A percentile compares a stretch with the other conserved stretches of the same genome.
Evolutionary conservation across 2,113 vertebrate species (phyloP).

Genomic region (Sturnira hondurensis): DNA sequence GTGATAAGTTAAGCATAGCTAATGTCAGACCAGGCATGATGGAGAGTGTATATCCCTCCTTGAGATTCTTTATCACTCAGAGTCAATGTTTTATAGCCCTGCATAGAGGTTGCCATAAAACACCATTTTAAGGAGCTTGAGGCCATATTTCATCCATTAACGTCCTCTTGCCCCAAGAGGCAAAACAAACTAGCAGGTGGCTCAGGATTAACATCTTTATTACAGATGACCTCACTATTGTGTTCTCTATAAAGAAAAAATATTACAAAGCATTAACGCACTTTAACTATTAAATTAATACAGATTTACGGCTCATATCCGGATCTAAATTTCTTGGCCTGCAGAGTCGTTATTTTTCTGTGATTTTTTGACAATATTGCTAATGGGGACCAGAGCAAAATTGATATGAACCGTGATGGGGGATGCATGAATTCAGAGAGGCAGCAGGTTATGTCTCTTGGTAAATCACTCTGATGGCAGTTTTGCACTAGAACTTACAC

Average conservation of each 20-base stretch:
- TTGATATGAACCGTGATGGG: conserved; percentile 80
- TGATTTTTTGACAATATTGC: conserved; percentile 82
- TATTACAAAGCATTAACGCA: conserved; percentile 86
- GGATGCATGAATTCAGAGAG: conserved; percentile 73
- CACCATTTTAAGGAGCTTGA: conserved; percentile 81
- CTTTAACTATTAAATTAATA: conserved; percentile 84
- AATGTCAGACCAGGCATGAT: conserved; percentile 68
- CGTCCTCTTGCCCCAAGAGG: conserved; percentile 79
- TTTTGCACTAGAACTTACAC: conserved; percentile 74
- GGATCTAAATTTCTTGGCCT: conserved; percentile 81
- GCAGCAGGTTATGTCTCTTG: conserved; percentile 63
- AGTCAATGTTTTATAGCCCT: conserved; percentile 83
- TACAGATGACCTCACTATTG: conserved; percentile 90
- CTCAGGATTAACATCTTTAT: conserved; percentile 87
- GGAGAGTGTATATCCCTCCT: conserved; percentile 76
- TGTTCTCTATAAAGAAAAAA: conserved; percentile 88
- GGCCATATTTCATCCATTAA: conserved; percentile 85
- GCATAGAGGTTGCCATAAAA: conserved; percentile 85
- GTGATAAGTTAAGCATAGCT: conserved; percentile 66
- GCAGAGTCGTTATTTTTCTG: conserved; percentile 82
- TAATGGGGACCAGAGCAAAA: conserved; percentile 80
- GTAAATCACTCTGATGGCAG: conserved; percentile 55
- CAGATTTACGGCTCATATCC: conserved; percentile 82
- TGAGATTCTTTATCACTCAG: conserved; percentile 80
- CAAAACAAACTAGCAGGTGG: conserved; percentile 82